A percentile compares a stretch with the other conserved stretches of the same genome.
Evolutionary conservation across 23 tunicate species (phyloP).

Genomic region (Styela plicata): DNA sequence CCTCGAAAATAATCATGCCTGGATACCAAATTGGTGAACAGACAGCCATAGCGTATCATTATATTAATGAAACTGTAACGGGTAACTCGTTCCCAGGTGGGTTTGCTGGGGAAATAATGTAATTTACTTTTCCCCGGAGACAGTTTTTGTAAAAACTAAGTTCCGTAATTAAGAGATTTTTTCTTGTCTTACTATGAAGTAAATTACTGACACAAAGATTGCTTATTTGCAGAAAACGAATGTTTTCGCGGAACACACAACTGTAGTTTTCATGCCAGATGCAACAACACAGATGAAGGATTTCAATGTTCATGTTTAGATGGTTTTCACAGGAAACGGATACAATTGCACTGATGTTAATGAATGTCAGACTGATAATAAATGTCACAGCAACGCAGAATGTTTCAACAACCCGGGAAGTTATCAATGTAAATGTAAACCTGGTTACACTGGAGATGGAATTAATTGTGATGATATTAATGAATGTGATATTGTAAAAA

Average conservation of each 20-base stretch:
- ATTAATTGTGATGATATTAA: constrained; percentile 77
- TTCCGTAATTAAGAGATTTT: too few relatives aligned
- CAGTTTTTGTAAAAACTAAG: too few relatives aligned
- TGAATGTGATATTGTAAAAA: constrained; percentile 60
- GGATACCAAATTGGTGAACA: too few relatives aligned
- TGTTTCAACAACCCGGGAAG: not conserved
- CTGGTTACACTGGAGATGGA: constrained; percentile 34
- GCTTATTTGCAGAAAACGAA: constrained; percentile 77
- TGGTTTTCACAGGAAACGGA: constrained; percentile 81
- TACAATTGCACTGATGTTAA: constrained; percentile 43
- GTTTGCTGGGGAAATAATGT: too few relatives aligned
- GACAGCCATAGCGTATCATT: too few relatives aligned
- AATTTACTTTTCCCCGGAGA: too few relatives aligned
- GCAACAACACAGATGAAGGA: constrained; percentile 79
- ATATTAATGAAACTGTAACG: too few relatives aligned
- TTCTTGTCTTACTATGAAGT: too few relatives aligned
- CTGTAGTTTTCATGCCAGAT: constrained; percentile 75
- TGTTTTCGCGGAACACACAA: constrained; percentile 78
- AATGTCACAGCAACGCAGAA: not conserved
- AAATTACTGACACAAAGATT: too few relatives aligned
- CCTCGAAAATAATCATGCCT: too few relatives aligned
- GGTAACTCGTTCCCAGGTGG: too few relatives aligned
- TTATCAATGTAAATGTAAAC: not conserved
- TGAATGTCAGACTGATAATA: not conserved
- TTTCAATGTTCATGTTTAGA: constrained; percentile 55